These are phyloP conservation scores for Orchesellides sinensis DNA, from an alignment of 2,888 invertebrate genomes.

Conservation along the genomic window DNA sequence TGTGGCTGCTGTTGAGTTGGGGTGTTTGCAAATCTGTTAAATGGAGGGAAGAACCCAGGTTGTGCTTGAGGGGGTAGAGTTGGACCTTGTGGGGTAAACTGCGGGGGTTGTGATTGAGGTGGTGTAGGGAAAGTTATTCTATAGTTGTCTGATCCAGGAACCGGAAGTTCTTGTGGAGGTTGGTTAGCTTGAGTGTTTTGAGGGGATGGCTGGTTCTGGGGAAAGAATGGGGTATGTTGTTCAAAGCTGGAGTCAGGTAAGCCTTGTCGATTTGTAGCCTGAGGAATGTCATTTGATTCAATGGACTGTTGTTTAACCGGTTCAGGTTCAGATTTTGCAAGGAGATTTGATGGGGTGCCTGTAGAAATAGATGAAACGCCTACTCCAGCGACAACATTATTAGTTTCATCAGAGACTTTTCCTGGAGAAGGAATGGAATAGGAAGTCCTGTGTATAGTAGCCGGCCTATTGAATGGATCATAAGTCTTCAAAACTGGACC, in stretches of 20 bases:
- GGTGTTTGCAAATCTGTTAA: neutral
- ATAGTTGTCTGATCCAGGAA: neutral
- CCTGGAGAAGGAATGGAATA: neutral
- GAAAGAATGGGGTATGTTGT: slow-evolving; percentile 11
- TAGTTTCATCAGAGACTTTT: neutral
- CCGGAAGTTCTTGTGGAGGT: neutral
- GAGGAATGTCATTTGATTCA: neutral
- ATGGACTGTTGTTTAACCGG: neutral
- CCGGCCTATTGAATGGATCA: neutral
- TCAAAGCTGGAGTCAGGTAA: slow-evolving; percentile 22
- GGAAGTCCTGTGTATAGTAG: neutral
- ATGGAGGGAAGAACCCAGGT: neutral
- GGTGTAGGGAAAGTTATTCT: neutral
- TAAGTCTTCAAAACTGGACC: too few relatives aligned
- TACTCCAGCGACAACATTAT: neutral
- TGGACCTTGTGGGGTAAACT: neutral
- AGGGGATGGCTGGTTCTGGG: neutral
- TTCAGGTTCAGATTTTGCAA: neutral
- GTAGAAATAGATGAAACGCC: neutral
- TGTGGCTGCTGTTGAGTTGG: neutral
- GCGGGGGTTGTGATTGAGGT: neutral
- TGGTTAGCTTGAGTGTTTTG: neutral
- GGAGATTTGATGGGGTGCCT: neutral
- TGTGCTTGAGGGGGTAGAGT: neutral
- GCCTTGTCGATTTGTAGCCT: slow-evolving; percentile 12